Evolutionary conservation across 2,888 invertebrate genomes (phyloP).

Genomic region (Agrilus mali): DNA sequence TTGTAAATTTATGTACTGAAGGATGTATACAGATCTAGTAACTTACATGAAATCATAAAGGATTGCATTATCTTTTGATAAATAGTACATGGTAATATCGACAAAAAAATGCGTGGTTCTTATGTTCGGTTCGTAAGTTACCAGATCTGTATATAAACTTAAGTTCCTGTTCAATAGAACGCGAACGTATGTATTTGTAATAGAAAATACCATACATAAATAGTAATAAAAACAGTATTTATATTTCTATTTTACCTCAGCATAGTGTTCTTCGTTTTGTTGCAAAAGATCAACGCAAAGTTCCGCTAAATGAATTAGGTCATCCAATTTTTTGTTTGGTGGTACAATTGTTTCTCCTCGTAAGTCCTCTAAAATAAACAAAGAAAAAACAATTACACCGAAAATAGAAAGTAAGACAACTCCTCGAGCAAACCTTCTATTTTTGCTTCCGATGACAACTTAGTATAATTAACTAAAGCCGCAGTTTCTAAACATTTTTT

Average conservation of each 20-base stretch:
- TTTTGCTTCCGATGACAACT: slow-evolving; percentile 91
- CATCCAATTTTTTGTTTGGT: slow-evolving; percentile 85
- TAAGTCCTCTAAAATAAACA: slow-evolving; percentile 50
- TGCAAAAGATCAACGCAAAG: slow-evolving; percentile 96
- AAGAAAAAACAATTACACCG: slow-evolving; percentile 4
- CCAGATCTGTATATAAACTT: no score
- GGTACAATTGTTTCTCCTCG: slow-evolving; percentile 73
- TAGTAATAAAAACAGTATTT: no score
- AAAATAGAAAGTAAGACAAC: slow-evolving; percentile 3
- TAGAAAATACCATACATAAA: no score
- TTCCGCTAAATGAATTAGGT: slow-evolving; percentile 93
- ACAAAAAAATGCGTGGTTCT: no score
- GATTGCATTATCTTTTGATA: no score
- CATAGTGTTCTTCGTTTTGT: slow-evolving; percentile 99
- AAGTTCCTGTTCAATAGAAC: no score
- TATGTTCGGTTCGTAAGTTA: no score
- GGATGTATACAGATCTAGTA: no score
- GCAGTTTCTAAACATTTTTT: slow-evolving; percentile 96
- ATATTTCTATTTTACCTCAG: slow-evolving; percentile 63
- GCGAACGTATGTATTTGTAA: no score
- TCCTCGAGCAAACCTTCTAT: slow-evolving; percentile 67
- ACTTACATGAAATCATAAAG: no score
- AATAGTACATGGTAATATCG: no score
- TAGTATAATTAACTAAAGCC: slow-evolving; percentile 92
- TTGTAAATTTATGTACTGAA: no score